These are phyloP conservation scores for Scortum barcoo DNA, from an alignment of 2,113 vertebrate species.

Conservation along the genomic window DNA sequence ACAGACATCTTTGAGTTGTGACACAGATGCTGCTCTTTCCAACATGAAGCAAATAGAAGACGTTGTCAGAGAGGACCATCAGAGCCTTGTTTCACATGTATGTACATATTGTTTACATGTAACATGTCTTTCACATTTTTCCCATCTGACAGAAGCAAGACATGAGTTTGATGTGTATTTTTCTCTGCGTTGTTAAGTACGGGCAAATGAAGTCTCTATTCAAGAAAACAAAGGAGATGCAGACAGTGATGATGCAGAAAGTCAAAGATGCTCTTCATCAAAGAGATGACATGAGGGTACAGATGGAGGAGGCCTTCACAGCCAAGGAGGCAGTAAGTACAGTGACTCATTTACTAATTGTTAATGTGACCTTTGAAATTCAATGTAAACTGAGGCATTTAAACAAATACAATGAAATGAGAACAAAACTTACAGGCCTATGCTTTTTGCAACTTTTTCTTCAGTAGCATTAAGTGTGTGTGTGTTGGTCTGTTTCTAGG, in stretches of 20 bases:
- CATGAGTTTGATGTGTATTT: slow-evolving; percentile 5
- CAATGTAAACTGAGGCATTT: background rate
- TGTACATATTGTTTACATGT: no score
- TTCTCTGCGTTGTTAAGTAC: slow-evolving; percentile 58
- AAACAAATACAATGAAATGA: background rate
- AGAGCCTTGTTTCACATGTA: slow-evolving; percentile 76
- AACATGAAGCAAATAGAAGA: slow-evolving; percentile 67
- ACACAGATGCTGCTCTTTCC: slow-evolving; percentile 71
- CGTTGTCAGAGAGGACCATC: slow-evolving; percentile 74
- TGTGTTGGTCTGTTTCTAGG: slow-evolving; percentile 71
- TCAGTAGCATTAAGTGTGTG: background rate
- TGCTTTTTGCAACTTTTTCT: background rate
- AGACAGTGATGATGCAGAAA: slow-evolving; percentile 80
- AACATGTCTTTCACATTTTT: background rate
- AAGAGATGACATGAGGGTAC: slow-evolving; percentile 79
- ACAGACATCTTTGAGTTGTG: slow-evolving; percentile 69
- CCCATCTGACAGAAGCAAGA: no score
- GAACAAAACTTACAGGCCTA: no score
- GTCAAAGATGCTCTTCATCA: slow-evolving; percentile 81
- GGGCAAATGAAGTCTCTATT: slow-evolving; percentile 73
- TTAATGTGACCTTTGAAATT: background rate
- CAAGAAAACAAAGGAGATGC: slow-evolving; percentile 69
- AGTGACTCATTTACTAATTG: background rate
- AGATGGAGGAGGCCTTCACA: slow-evolving; percentile 82
- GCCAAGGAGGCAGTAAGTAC: slow-evolving; percentile 86